phyloP scores from a whole-genome alignment of 2,888 invertebrate genomes.

The Pollenia labialis region DNA sequence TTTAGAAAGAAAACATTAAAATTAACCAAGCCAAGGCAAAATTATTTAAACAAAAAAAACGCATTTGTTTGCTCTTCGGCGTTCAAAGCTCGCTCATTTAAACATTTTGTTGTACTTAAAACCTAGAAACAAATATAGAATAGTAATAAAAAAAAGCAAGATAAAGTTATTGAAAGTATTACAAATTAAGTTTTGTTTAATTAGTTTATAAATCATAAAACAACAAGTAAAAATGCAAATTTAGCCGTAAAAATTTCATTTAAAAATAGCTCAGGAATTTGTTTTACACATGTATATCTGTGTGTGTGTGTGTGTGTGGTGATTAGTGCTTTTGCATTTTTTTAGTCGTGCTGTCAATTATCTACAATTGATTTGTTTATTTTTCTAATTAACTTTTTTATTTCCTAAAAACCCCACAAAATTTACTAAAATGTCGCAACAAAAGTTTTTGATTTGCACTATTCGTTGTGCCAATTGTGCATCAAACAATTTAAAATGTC shows the following conservation, averaged over 20 bases:
- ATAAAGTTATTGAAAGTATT: not conserved
- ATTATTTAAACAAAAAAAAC: conserved; percentile 64
- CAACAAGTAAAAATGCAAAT: conserved; percentile 32
- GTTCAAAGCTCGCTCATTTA: conserved; percentile 10
- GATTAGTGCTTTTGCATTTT: conserved; percentile 26
- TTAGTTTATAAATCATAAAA: conserved; percentile 19
- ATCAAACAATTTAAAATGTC: conserved; percentile 84
- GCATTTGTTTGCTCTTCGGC: not conserved
- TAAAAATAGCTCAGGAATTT: not conserved
- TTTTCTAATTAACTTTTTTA: conserved; percentile 18
- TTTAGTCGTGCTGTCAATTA: conserved; percentile 49
- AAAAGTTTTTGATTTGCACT: conserved; percentile 28
- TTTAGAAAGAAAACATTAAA: conserved; percentile 61
- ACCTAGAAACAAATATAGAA: conserved; percentile 10
- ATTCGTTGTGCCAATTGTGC: conserved; percentile 11
- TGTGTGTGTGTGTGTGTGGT: conserved; percentile 36
- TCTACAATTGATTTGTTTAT: conserved; percentile 40
- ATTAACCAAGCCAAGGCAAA: conserved; percentile 14
- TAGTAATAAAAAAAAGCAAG: not conserved
- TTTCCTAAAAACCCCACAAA: conserved; percentile 10
- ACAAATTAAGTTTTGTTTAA: not conserved
- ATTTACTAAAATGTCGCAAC: conserved; percentile 58
- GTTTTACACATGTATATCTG: not conserved
- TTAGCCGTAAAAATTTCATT: conserved; percentile 33
- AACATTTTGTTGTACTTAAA: conserved; percentile 59